Evolutionary conservation across 2,113 vertebrate genomes (phyloP).

Genomic region (Sus scrofa): T2T-Sscrofa CM000824.6:125693501-125694000

Average conservation of each 20-base stretch:
- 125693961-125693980: not conserved
- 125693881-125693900: not conserved
- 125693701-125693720: not conserved
- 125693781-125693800: not conserved
- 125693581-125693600: not conserved
- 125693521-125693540: not conserved
- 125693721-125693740: not conserved
- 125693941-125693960: not conserved
- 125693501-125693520: not conserved
- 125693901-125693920: not conserved
- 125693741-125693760: not conserved
- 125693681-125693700: not conserved
- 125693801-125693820: slow-evolving; percentile 5
- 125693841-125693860: not conserved
- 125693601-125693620: not conserved
- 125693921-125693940: not conserved
- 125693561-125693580: not conserved
- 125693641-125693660: not conserved
- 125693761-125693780: not conserved
- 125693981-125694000: not conserved
- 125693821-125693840: not conserved
- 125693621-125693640: not conserved
- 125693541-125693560: not conserved
- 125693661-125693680: not conserved
- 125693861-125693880: not conserved